Evolutionary conservation across 2,113 vertebrate genomes (phyloP).

Genomic region (Takifugu flavidus): DNA sequence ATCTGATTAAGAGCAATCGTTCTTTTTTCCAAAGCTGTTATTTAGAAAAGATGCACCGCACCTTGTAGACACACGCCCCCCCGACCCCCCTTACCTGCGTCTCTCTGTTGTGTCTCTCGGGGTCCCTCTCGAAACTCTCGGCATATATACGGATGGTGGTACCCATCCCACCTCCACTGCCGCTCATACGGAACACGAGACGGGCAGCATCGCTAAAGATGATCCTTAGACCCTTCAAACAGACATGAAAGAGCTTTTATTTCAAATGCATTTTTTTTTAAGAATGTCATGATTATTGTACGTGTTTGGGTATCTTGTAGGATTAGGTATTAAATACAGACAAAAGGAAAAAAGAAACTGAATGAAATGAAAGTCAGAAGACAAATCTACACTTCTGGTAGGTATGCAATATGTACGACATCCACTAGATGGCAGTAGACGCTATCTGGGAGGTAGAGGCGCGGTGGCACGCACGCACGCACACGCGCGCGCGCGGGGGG

Average conservation of each 20-base stretch:
- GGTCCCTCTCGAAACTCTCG: constrained; percentile 92
- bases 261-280: neutral
- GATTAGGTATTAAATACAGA: too few species aligned
- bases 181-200: constrained; percentile 91
- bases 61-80: neutral
- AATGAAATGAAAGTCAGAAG: neutral
- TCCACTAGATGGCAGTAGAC: constrained; percentile 65
- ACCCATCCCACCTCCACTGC: constrained; percentile 84
- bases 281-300: neutral
- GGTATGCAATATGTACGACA: constrained; percentile 7
- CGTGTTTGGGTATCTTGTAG: too few species aligned
- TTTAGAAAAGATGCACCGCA: too few species aligned
- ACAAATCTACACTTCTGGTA: neutral
- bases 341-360: too few species aligned
- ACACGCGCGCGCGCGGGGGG: too few species aligned
- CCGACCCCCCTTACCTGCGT: constrained; percentile 85
- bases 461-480: too few species aligned
- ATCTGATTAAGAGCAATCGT: too few species aligned
- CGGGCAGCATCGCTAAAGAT: constrained; percentile 88
- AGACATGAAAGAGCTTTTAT: neutral
- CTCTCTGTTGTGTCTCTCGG: constrained; percentile 87
- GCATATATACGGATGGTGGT: constrained; percentile 91
- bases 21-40: too few species aligned
- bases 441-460: neutral
- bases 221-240: constrained; percentile 85